Conservation (phyloP, 2,113 vertebrate species). For the Lichenostomus cassidix region DNA sequence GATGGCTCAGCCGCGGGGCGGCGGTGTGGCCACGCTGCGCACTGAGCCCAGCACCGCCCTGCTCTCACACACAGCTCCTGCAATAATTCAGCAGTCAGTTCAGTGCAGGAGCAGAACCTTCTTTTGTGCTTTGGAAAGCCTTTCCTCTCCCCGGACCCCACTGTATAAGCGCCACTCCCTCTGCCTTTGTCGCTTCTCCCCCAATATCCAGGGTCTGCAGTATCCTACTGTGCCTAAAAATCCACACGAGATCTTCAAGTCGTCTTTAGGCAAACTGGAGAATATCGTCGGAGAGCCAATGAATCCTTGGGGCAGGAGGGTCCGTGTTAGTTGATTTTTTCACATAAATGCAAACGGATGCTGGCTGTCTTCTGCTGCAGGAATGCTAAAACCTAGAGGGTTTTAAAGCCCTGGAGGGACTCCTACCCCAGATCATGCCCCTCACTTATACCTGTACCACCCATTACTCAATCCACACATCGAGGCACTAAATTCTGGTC, state of each 20-base stretch:
- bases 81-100: neutral
- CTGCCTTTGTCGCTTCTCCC: neutral
- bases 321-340: neutral
- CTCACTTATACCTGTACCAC: accelerated
- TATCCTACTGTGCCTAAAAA: neutral
- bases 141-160: neutral
- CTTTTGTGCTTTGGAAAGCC: neutral
- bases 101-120: neutral
- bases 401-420: neutral
- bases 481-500: neutral
- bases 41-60: accelerated
- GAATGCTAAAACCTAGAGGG: neutral
- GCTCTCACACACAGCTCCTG: accelerated
- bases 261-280: neutral
- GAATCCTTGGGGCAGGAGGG: neutral
- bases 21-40: neutral
- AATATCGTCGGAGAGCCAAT: neutral
- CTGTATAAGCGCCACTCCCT: neutral
- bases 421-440: accelerated
- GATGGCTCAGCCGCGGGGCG: neutral
- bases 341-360: neutral
- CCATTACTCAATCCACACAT: neutral
- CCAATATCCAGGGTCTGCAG: neutral
- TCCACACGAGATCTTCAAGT: neutral
- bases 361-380: neutral